Percentiles rank a stretch among this genome's conserved stretches.
These are phyloP conservation scores for Colletes latitarsis DNA, from an alignment of 1,140 invertebrate genomes.

Conservation along the genomic window DNA sequence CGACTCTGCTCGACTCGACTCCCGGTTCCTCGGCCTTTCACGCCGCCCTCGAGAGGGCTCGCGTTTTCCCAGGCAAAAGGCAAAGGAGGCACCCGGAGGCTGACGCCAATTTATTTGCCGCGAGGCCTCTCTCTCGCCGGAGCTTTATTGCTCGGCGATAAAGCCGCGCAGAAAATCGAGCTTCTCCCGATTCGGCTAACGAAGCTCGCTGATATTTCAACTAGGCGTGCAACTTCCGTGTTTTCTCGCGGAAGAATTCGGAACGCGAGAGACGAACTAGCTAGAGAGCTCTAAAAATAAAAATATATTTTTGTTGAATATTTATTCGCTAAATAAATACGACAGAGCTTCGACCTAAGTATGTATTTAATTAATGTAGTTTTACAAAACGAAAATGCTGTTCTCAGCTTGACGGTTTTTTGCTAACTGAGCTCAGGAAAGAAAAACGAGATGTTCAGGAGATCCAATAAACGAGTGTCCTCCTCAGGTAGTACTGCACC, in stretches of 20 bases:
- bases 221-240: not conserved
- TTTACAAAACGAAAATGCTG: too few relatives aligned
- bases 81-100: not conserved
- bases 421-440: too few relatives aligned
- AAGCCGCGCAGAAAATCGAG: slow-evolving; percentile 8
- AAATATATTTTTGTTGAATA: too few relatives aligned
- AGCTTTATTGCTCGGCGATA: slow-evolving; percentile 37
- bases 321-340: too few relatives aligned
- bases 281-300: too few relatives aligned
- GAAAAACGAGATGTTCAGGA: too few relatives aligned
- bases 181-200: slow-evolving; percentile 14
- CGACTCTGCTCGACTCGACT: slow-evolving; percentile 23
- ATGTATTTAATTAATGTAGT: too few relatives aligned
- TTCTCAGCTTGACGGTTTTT: too few relatives aligned
- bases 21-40: slow-evolving; percentile 32
- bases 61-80: slow-evolving; percentile 21
- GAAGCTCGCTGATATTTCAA: not conserved
- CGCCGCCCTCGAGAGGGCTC: slow-evolving; percentile 26
- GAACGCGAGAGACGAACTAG: too few relatives aligned
- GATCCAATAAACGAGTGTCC: too few relatives aligned
- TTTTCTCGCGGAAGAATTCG: not conserved
- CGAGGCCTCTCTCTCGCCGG: slow-evolving; percentile 2
- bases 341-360: too few relatives aligned
- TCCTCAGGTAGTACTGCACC: too few relatives aligned
- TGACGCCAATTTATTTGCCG: slow-evolving; percentile 43